Evolutionary conservation across 2,888 invertebrate genomes (phyloP).

Genomic region (Plemyria rubiginata): DNA sequence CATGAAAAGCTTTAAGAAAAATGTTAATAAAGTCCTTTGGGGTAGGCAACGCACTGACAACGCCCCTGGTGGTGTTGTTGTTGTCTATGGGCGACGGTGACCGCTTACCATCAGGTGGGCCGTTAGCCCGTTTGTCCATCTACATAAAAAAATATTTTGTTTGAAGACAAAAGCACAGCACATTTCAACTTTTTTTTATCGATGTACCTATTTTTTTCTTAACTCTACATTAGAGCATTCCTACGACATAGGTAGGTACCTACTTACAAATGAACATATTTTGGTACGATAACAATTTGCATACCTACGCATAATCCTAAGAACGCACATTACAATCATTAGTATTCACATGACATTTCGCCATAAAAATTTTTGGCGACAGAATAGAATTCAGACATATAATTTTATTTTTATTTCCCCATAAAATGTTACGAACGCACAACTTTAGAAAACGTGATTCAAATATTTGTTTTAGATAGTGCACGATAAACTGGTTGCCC

Average conservation of each 20-base stretch:
- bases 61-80: no score
- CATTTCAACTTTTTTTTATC: no score
- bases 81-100: no score
- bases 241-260: not conserved
- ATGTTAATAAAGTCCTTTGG: no score
- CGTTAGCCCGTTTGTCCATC: no score
- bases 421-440: conserved; percentile 31
- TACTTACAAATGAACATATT: not conserved
- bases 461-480: conserved; percentile 31
- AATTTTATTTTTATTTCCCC: conserved; percentile 29
- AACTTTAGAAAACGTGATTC: conserved; percentile 25
- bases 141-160: no score
- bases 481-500: conserved; percentile 27
- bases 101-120: no score
- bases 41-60: no score
- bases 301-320: conserved; percentile 1
- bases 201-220: not conserved
- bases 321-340: conserved; percentile 14
- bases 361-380: conserved; percentile 22
- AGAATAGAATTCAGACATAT: conserved; percentile 19
- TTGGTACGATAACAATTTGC: not conserved
- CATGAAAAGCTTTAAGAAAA: no score
- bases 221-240: not conserved
- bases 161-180: no score
- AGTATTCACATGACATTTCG: conserved; percentile 22